Evolutionary conservation across 2,797 vertebrate species (phyloP).

Genomic region (Lutjanus argentimaculatus): DNA sequence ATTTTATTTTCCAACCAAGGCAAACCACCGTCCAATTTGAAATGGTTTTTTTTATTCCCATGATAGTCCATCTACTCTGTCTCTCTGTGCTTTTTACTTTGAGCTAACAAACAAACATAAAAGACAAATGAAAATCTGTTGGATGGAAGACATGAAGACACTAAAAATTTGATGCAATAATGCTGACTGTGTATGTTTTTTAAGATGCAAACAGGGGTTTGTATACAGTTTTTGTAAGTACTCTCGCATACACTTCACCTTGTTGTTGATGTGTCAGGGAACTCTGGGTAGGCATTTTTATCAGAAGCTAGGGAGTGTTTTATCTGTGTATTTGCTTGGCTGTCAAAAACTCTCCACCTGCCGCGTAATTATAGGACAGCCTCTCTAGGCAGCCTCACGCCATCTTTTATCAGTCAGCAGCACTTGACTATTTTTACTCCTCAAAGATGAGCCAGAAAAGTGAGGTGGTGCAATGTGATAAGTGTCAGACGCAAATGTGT

Average conservation of each 20-base stretch:
- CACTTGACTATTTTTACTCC: conserved; percentile 72
- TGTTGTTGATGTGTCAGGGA: conserved; percentile 38
- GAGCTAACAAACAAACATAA: background rate
- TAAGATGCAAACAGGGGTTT: background rate
- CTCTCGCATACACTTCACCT: conserved; percentile 16
- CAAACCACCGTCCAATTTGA: background rate
- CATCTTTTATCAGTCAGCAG: conserved; percentile 68
- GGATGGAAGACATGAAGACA: background rate
- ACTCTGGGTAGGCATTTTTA: conserved; percentile 42
- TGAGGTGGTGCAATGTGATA: conserved; percentile 42
- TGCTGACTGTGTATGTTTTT: conserved; percentile 4
- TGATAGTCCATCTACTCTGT: background rate
- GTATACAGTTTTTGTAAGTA: background rate
- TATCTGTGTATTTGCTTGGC: conserved; percentile 67
- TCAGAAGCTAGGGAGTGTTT: conserved; percentile 49
- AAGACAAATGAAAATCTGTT: background rate
- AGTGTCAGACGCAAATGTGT: conserved; percentile 17
- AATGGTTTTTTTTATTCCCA: background rate
- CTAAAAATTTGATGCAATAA: background rate
- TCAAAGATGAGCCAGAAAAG: conserved; percentile 39
- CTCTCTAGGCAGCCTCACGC: conserved; percentile 62
- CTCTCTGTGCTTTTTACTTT: background rate
- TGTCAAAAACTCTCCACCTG: conserved; percentile 68
- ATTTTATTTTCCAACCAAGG: conserved; percentile 7
- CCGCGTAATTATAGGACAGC: conserved; percentile 62